Conservation (phyloP, 1,140 invertebrate species). For the Phymorhynchus buccinoides region DNA sequence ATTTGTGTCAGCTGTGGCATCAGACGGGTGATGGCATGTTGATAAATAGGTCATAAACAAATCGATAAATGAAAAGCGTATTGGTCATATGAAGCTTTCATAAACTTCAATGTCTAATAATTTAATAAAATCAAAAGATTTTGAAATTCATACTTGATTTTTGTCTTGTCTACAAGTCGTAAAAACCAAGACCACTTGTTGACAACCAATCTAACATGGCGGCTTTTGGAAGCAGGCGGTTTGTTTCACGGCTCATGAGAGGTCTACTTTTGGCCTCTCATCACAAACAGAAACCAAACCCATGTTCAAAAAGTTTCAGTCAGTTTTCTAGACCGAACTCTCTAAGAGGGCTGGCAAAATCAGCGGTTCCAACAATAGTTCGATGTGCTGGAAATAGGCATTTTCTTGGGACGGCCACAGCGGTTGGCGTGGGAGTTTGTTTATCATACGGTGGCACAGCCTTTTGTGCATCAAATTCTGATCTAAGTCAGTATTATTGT, state of each 20-base stretch:
- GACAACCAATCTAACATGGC: constrained; percentile 38
- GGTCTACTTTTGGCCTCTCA: constrained; percentile 35
- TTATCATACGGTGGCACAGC: constrained; percentile 23
- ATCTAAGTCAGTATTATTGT: constrained; percentile 15
- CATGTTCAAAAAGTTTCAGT: neutral
- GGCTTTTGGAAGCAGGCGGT: constrained; percentile 36
- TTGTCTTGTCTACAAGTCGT: neutral
- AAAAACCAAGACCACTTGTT: no score
- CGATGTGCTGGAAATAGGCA: neutral
- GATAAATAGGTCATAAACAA: neutral
- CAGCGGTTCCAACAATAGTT: neutral
- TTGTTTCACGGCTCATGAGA: constrained; percentile 11
- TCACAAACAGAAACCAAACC: neutral
- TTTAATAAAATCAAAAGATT: neutral
- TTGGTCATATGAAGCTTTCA: no score
- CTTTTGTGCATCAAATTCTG: neutral
- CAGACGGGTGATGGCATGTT: neutral
- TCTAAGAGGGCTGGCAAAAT: neutral
- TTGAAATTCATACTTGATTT: neutral
- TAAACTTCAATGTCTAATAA: neutral
- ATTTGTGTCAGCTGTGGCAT: neutral
- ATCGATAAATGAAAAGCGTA: no score
- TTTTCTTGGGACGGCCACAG: neutral
- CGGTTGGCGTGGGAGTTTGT: constrained; percentile 25
- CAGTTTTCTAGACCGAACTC: neutral